Evolutionary conservation across 2,797 vertebrate species (phyloP), one percentile per base, ranked within the genome.

Genomic region (Chrysolophus pictus): DNA sequence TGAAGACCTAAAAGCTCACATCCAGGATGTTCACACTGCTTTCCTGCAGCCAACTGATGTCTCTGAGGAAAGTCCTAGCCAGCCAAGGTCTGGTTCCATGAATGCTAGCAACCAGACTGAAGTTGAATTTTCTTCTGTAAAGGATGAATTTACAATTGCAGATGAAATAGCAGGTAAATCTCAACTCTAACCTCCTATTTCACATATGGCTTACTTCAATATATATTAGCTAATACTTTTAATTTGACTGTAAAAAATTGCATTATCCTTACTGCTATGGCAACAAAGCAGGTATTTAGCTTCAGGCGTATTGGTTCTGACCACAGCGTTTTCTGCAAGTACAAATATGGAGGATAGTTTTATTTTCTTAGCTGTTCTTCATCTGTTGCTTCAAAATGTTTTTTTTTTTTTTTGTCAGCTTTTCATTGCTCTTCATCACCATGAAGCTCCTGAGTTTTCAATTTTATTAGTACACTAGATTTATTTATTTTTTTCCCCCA

Each of bases 21-120:
- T 99, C 97, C 99, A 99, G 97, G 99, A 99, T 97, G 99, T 99
- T 76, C 99, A 99, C 95, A 99, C 99, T 4, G 99, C 98, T 63
- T 99, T 99, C 97, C 97, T 99, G 96, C 99, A 99, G 97, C 99
- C 99, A 55, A 98, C 99, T 11, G 99, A 99, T 94, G 99, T 99
- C 79, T 98, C 98, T 41, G 99, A 98, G 44, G 98, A 98, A 91
- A 97, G 96, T 31, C 97, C 94, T 41, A 96, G 87, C 37, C 97
- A 98, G 91, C 96, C 97, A 42, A 97, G 97, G 94, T 98, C 99
- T 70, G 98, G 98, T 94, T 99, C 98, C 75, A 96, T 98, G 91
- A 99, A 98, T 80, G 98, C 98, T 71, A 96, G 97, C 91, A 98
- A 97, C 94, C 98, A 98, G 95, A 97, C 98, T 3, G 98, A 99